Evolutionary conservation across 2,888 invertebrate species (phyloP), one percentile per base, ranked within the genome.

Genomic region (Lutraria lutraria): DNA sequence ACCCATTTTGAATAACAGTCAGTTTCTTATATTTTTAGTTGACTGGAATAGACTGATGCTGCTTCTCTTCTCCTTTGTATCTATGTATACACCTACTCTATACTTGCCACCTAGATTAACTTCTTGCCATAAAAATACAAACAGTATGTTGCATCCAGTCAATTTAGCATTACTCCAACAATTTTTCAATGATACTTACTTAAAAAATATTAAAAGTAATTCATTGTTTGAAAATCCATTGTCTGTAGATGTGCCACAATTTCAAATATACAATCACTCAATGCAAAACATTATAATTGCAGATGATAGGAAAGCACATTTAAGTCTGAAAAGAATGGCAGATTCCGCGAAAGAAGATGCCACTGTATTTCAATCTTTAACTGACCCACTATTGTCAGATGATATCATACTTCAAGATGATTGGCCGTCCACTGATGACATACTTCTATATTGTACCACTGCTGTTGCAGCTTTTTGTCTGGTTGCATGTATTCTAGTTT

Each of bases 121-220:
- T 2, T 0, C 81, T 43, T 89, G 89, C 83, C 85, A 87, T 68
- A 19, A 81, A 52, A 79, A 85, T 29, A 81, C 84, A n/a, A 68
- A 54, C 21, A 86, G 29, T 10, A 72, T 0, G 56, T 25, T 90
- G 54, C 90, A 88, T 60, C 90, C 90, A 1, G 86, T 88, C 8
- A 88, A 90, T 60, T 31, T 90, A 25, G 90, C 86, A 13, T 68
- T 90, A 29, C 54, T 90, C 1, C 88, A 90, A 76, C 83, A 88
- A 79, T 90, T 86, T 83, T 87, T 90, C 53, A 85, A 87, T 79
- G 86, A 89, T 31, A 72, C 43, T 8, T 0, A 8, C 0, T 43
- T 85, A 0, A 6, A 72, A 29, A n/a, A 21, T 29, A 84, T 89
- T 68, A 53, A 31, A 15, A 72, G 52, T 31, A 68, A 88, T 80